Evolutionary conservation across 2,888 invertebrate genomes (phyloP), one percentile per base, ranked within the genome.

Genomic region (Amblyjoppa fuscipennis): DNA sequence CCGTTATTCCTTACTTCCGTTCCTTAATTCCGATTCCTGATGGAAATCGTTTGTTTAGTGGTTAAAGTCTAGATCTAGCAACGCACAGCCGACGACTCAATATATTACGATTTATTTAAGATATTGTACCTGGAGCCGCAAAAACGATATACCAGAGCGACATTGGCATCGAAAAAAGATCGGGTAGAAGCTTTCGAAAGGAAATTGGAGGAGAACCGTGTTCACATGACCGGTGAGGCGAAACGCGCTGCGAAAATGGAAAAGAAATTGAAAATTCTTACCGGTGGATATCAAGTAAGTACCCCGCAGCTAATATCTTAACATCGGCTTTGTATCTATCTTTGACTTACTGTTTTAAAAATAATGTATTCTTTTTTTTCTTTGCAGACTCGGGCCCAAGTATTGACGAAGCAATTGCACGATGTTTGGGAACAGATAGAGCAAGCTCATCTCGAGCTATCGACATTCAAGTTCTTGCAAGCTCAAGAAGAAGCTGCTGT

Each of bases 231-330:
- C 0, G 97, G 97, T 88, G 98, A 99, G 94, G 99, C 99, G 0
- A 99, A 99, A 94, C 96, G 97, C 82, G 99, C 99, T 74, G 98
- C 98, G 0, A 99, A 99, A 95, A 97, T 99, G 96, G 99, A 99
- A 94, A 99, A 99, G 94, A 99, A 99, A 94, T 95, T 99, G 38
- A 97, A 99, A 94, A 97, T 99, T 81, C 95, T 99, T n/a, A 97
- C 99, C 4, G 99, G 98, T 9, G 98, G 98, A 9, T 98, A 98
- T 94, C 98, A 98, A 95, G 96, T 96, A 89, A 85, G 87, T 38
- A 34, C 13, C 56, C 25, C 38, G 28, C 70, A 59, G 13, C 2
- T 53, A 20, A 20, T 53, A 53, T 53, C 20, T 20, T 5, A 2
- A 20, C 9, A 59, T 59, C 4, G 13, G 13, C 11, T 13, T 53